A percentile compares a stretch with the other conserved stretches of the same genome.
Conservation (phyloP, 1,140 invertebrate genomes). For the Latrodectus geometricus region DNA sequence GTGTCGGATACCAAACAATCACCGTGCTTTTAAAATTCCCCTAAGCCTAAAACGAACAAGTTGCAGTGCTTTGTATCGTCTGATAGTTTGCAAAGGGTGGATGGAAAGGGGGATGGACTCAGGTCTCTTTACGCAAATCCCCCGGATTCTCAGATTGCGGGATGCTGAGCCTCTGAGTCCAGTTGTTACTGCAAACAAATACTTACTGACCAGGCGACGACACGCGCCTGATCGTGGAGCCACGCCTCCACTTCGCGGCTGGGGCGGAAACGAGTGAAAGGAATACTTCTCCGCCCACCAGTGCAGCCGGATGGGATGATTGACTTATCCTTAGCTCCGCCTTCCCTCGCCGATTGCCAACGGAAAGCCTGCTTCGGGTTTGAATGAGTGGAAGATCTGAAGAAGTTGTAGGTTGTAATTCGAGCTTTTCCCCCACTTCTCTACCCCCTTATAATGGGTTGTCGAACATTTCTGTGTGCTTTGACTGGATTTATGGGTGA, state of each 20-base stretch:
- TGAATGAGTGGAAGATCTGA: slow-evolving; percentile 21
- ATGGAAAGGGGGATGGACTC: slow-evolving; percentile 17
- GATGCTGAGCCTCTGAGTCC: slow-evolving; percentile 21
- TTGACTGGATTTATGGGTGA: slow-evolving; percentile 15
- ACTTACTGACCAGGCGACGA: slow-evolving; percentile 53
- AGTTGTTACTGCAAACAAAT: slow-evolving; percentile 56
- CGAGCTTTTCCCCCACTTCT: background rate
- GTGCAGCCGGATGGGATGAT: slow-evolving; percentile 16
- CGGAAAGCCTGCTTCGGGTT: background rate
- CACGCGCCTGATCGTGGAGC: slow-evolving; percentile 32
- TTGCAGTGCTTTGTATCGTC: background rate
- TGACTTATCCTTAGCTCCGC: slow-evolving; percentile 5
- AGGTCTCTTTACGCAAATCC: slow-evolving; percentile 25
- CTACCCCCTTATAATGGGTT: slow-evolving; percentile 28
- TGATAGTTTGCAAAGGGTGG: background rate
- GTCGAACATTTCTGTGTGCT: slow-evolving; percentile 43
- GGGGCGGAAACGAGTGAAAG: background rate
- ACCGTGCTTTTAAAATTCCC: background rate
- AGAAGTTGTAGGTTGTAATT: background rate
- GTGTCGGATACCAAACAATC: background rate
- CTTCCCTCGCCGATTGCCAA: background rate
- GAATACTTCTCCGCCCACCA: slow-evolving; percentile 39
- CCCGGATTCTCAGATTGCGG: slow-evolving; percentile 31
- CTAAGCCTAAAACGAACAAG: slow-evolving; percentile 7
- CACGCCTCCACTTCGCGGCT: slow-evolving; percentile 7